phyloP scores from a whole-genome alignment of 2,888 invertebrate species.

The Lepidocyrtinus sp. region DNA sequence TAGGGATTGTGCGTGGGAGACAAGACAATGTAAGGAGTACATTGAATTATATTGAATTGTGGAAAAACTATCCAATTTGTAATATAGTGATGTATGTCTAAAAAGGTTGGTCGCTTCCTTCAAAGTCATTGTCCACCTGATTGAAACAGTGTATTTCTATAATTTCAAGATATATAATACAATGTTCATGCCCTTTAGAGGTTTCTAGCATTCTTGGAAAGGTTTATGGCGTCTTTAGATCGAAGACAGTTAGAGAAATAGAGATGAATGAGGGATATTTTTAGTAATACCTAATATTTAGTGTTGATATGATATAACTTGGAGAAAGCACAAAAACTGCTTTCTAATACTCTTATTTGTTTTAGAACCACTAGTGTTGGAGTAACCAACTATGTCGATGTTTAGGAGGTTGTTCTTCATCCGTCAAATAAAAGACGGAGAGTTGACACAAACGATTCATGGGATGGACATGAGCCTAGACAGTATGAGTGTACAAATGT shows the following conservation, averaged over 20 bases:
- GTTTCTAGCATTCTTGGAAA: neutral
- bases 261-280: too few relatives aligned
- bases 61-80: neutral
- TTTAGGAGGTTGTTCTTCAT: neutral
- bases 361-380: neutral
- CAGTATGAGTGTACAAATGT: too few relatives aligned
- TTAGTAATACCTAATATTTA: too few relatives aligned
- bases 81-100: too few relatives aligned
- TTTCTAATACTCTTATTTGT: neutral
- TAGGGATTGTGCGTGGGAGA: neutral
- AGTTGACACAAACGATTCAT: neutral
- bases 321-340: neutral
- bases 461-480: too few relatives aligned
- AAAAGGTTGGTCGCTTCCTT: too few relatives aligned
- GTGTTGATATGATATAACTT: too few relatives aligned
- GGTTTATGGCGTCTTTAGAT: neutral
- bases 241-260: neutral
- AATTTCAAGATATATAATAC: neutral
- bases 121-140: slow-evolving; percentile 20
- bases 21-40: too few relatives aligned
- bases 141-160: slow-evolving; percentile 24
- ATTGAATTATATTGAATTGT: neutral
- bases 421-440: neutral
- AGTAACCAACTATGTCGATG: neutral
- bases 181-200: neutral